A percentile compares a stretch with the other conserved stretches of the same genome.
phyloP scores from a whole-genome alignment of 1,140 invertebrate genomes.

The Rhagoletis pomonella region DNA sequence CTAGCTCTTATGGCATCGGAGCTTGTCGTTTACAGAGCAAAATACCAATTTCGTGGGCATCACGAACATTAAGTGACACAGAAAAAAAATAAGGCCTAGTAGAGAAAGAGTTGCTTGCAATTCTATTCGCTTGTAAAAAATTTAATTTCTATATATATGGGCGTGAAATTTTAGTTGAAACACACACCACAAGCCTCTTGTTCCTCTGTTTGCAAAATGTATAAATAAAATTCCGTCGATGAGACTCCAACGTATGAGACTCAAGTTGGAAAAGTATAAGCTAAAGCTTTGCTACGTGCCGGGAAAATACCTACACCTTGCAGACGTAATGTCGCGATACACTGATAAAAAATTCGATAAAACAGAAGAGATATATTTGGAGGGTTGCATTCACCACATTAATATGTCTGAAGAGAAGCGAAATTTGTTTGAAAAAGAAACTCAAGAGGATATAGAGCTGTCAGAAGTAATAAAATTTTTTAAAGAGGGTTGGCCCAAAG shows the following conservation, averaged over 20 bases:
- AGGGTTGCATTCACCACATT: slow-evolving; percentile 11
- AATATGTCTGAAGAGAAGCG: slow-evolving; percentile 59
- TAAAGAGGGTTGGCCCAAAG: slow-evolving; percentile 70
- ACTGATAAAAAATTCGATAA: slow-evolving; percentile 32
- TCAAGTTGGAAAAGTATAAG: slow-evolving; percentile 67
- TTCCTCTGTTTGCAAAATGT: background rate
- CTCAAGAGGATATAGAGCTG: slow-evolving; percentile 61
- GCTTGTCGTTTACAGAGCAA: too few relatives aligned
- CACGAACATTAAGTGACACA: too few relatives aligned
- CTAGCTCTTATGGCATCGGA: too few relatives aligned
- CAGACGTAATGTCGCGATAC: slow-evolving; percentile 68
- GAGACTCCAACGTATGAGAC: slow-evolving; percentile 73
- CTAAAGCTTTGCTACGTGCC: slow-evolving; percentile 62
- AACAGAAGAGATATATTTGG: slow-evolving; percentile 32
- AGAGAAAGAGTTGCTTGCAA: too few relatives aligned
- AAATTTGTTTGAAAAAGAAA: slow-evolving; percentile 61
- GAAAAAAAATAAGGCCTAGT: too few relatives aligned
- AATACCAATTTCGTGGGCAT: too few relatives aligned
- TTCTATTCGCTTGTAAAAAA: too few relatives aligned
- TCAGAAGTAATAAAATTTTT: slow-evolving; percentile 60
- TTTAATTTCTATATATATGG: slow-evolving; percentile 61
- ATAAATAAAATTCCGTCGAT: slow-evolving; percentile 71
- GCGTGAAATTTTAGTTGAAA: slow-evolving; percentile 73
- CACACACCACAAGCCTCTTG: slow-evolving; percentile 75
- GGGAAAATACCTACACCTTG: slow-evolving; percentile 65